Evolutionary conservation across 64 coral and sea anemone species (phyloP), one percentile per base, ranked within the genome.

Genomic region (Pachyseris speciosa): DNA sequence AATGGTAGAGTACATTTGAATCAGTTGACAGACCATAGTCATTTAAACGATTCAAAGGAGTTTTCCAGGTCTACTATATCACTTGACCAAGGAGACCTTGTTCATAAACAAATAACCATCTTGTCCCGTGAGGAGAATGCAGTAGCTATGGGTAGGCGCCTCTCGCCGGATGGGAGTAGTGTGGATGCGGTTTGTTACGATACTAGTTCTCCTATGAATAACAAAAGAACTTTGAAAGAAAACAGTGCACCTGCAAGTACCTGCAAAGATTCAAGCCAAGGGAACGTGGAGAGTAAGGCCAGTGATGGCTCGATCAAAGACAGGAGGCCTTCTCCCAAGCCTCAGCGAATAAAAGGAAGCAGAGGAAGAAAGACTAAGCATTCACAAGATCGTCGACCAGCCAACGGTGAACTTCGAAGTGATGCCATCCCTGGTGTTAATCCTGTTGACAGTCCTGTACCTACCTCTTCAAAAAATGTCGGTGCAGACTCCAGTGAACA

Each of bases 91-190:
- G 33, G 13, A 2, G 53, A 36, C 20, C 34, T 5, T 39, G 19
- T 63, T 38, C 52, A 60, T 40, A 81, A 81, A 37, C 51, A 81
- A 19, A 61, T 81, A 22, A 61, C 33, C 39, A 38, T 81, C 17
- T 61, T 81, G 77, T 81, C 77, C 7, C 77, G 51, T 22, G 77
- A 81, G 17, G 77, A 61, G 19, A 81, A 20, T 34, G 50, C 9
- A 19, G 32, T 37, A 20, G 31, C 34, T 25, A 81, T 81, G 77
- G 52, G 31, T 61, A 81, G 36, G 37, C 77, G 77, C 26, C 77
- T 81, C 3, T 81, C 77, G 12, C 77, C 77, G 22, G 77, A 81
- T 61, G 77, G 77, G 17, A 81, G 77, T 20, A 59, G 77, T 19
- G 19, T 81, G 53, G 77, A 81, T 2, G 53, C 31, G 8, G 77